Evolutionary conservation across 2,888 invertebrate species (phyloP).

Genomic region (Amphipyra tragopoginis): DNA sequence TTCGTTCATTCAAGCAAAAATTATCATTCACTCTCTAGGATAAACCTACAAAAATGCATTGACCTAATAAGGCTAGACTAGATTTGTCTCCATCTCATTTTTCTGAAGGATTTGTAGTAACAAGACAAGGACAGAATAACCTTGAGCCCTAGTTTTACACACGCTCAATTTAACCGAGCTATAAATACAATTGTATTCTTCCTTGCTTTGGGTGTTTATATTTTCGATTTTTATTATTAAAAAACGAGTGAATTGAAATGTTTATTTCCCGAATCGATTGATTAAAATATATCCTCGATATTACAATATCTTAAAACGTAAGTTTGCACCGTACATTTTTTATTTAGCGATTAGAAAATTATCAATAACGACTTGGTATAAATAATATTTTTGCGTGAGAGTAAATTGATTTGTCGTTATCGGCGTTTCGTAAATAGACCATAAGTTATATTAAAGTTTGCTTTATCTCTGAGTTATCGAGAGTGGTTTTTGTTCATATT

Average conservation of each 20-base stretch:
- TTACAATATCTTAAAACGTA: constrained; percentile 38
- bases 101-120: not conserved
- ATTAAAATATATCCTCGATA: constrained; percentile 10
- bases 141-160: constrained; percentile 4
- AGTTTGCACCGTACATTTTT: constrained; percentile 32
- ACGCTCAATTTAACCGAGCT: constrained; percentile 9
- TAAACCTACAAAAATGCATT: constrained; percentile 38
- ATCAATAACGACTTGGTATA: not conserved
- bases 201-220: constrained; percentile 46
- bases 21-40: constrained; percentile 40
- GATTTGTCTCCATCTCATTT: constrained; percentile 26
- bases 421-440: constrained; percentile 27
- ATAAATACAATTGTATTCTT: constrained; percentile 16
- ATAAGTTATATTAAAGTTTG: constrained; percentile 7
- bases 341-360: constrained; percentile 8
- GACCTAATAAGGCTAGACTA: constrained; percentile 2
- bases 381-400: constrained; percentile 1
- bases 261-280: constrained; percentile 9
- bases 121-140: constrained; percentile 35
- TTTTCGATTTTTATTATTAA: constrained; percentile 20
- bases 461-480: constrained; percentile 28
- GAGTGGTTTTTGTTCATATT: constrained; percentile 21
- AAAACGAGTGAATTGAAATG: constrained; percentile 18
- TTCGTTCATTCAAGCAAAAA: constrained; percentile 15
- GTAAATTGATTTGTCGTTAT: constrained; percentile 20